Conservation (phyloP, 2,888 invertebrate species). For the Aleiodes alternator region DNA sequence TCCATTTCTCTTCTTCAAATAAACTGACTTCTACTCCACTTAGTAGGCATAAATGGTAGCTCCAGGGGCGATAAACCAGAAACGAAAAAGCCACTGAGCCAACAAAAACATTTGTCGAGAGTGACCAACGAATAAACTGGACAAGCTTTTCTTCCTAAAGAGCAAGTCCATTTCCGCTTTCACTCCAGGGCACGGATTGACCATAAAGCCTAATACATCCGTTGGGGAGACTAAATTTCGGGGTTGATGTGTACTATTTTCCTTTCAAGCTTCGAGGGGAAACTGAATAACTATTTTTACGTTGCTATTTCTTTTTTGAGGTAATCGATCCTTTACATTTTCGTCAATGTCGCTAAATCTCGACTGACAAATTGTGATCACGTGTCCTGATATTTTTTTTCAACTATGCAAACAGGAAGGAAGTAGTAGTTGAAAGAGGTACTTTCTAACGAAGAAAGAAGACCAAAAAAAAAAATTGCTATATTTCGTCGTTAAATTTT, state of each 20-base stretch:
- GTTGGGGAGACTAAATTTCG: conserved; percentile 57
- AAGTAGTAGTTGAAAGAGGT: conserved; percentile 1
- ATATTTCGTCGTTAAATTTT: conserved; percentile 2
- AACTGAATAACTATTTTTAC: neutral
- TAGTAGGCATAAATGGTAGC: conserved; percentile 43
- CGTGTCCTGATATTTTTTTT: conserved; percentile 59
- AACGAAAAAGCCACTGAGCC: conserved; percentile 44
- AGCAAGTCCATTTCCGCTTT: conserved; percentile 67
- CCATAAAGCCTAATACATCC: conserved; percentile 70
- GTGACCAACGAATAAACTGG: conserved; percentile 65
- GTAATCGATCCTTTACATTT: conserved; percentile 38
- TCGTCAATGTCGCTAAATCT: conserved; percentile 45
- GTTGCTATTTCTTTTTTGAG: conserved; percentile 3
- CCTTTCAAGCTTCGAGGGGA: neutral
- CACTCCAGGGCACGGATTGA: conserved; percentile 60
- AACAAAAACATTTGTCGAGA: conserved; percentile 52
- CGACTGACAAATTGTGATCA: conserved; percentile 70
- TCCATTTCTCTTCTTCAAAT: too few relatives aligned
- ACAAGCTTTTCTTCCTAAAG: conserved; percentile 57
- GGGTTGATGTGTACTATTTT: conserved; percentile 36
- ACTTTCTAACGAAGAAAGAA: neutral
- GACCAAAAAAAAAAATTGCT: too few relatives aligned
- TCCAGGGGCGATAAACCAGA: conserved; percentile 52
- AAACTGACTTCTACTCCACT: too few relatives aligned
- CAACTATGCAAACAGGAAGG: conserved; percentile 22